Base-by-base conservation (phyloP, 2,113 vertebrate genomes). In the Plecotus auritus region DNA sequence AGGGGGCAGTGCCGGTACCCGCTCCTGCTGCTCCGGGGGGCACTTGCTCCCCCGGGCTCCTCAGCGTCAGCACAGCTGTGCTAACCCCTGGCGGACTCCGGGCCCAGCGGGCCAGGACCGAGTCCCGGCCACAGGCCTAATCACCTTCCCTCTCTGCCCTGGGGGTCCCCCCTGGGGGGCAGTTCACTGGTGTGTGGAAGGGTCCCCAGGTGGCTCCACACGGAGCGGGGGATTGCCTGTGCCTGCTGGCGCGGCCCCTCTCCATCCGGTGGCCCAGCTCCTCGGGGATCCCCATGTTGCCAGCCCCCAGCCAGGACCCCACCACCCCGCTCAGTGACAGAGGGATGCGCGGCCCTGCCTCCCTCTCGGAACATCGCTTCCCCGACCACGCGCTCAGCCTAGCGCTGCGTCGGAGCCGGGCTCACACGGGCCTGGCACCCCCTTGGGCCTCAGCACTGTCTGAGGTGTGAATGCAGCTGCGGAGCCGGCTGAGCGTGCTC, bases 351-450 rank as follows among this genome's bases (percentile, higher is more conserved):
- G 2, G 37, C 32, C 26, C 72, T 22, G 49, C 20, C 72, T 28
- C 64, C 42, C 40, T 32, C 42, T 2, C 2, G 9, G 37, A 17
- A 16, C 26, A 0, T 26, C 1, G 14, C 6, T 13, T 17, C 32
- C 78, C 67, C 26, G 23, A 8, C 40, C 54, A 7, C 7, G 4
- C 20, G 2, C 12, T 11, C 45, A 5, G 9, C 16, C 59, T 23
- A 22, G 42, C 26, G 0, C 18, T 3, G 4, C 7, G 0, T 17
- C 9, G 28, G 66, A 66, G 28, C 6, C 18, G 2, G 22, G 13
- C 56, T 42, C 1, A 1, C 9, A 28, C 5, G 35, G 2, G 8
- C 42, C 61, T 8, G 32, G 47, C 67, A 13, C 4, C 23, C 18
- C n/a, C 5, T 13, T 23, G 20, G 37, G 40, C 54, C 93, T 54